Evolutionary conservation across 2,113 vertebrate genomes (phyloP).

Genomic region (Macquaria ambigua): DNA sequence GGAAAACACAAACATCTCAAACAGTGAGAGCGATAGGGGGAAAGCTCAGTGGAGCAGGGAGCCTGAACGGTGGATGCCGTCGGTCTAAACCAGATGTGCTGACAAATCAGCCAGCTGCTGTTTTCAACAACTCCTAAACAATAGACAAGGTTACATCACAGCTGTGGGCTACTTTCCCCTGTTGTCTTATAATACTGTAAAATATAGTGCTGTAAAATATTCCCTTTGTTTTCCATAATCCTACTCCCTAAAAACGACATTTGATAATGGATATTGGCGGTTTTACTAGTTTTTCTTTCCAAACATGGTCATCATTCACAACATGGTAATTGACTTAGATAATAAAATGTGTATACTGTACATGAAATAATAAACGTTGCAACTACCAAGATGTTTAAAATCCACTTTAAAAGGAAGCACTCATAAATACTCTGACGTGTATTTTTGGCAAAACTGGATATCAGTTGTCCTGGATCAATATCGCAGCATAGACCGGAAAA

Average conservation of each 20-base stretch:
- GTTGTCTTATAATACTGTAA: not conserved
- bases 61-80: not conserved
- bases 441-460: not conserved
- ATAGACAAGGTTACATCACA: conserved; percentile 11
- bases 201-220: not conserved
- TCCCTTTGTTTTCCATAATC: not conserved
- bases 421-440: conserved; percentile 2
- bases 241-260: not conserved
- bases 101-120: conserved; percentile 51
- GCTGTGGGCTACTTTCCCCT: not conserved
- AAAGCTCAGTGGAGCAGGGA: conserved; percentile 10
- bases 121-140: conserved; percentile 37
- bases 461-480: conserved; percentile 18
- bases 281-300: not conserved
- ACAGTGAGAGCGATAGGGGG: not conserved
- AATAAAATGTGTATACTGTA: not conserved
- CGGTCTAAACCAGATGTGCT: conserved; percentile 52
- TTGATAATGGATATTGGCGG: not conserved
- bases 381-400: not conserved
- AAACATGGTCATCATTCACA: not conserved
- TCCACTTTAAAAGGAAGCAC: not conserved
- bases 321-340: not conserved
- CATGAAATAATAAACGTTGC: not conserved
- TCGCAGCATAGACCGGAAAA: not conserved
- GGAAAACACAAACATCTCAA: conserved; percentile 68